Base-by-base conservation (phyloP, 2,888 invertebrate species). In the Ophioninae sp. region DNA sequence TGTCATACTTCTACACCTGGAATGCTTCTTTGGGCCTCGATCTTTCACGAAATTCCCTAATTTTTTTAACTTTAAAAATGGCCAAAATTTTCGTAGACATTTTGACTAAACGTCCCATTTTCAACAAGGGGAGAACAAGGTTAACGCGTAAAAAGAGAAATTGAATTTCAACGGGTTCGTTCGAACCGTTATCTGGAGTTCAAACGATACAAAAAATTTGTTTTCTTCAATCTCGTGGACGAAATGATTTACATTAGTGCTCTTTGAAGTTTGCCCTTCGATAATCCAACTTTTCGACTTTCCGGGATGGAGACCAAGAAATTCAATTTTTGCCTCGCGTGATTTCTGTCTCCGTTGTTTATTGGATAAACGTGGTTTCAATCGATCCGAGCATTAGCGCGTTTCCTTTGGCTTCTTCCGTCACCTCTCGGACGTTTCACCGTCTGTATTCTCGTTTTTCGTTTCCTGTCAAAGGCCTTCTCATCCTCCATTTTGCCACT, bases 341-440 rank as follows among this genome's bases (percentile, higher is more conserved):
- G n/a, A 44, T 41, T 59, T 65, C 17, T 39, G 39, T 44, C 51
- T 39, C 22, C 30, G 68, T 41, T 63, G 68, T 77, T 77, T 77
- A 77, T 77, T 77, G 61, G 61, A 30, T 77, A n/a, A 77, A 69
- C 68, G 68, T 30, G 58, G 68, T 44, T 67, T 59, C 68, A 61
- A 68, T 61, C 77, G 77, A 44, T 68, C 51, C 61, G 20, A 17
- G 69, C 77, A 61, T 51, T 37, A 22, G 44, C 5, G 8, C 44
- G 77, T 61, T 77, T 77, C 37, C 59, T 59, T 20, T 20, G 77
- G 77, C 77, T 77, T 68, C 77, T 69, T 9, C 51, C 44, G 23
- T 69, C 44, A 65, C 22, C 65, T 22, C 30, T 61, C 22, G 8
- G 13, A 37, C n/a, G 37, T 9, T 37, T 37, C 7, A 13, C 9